Conservation (phyloP, 2,113 vertebrate genomes). For the Entelurus aequoreus region DNA sequence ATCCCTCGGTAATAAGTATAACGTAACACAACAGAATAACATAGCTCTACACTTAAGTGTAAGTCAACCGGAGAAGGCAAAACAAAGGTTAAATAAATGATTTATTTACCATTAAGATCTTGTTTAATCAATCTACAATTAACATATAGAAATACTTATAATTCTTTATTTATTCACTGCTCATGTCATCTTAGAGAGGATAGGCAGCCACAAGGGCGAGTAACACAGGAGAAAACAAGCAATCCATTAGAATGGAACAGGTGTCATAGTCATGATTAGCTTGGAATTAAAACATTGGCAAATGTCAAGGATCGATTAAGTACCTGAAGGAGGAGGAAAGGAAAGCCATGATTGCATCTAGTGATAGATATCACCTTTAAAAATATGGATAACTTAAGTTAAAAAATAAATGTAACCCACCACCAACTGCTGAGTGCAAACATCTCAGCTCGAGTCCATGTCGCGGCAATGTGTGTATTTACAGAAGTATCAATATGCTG, state of each 20-base stretch:
- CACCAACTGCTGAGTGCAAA: constrained; percentile 21
- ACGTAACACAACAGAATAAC: constrained; percentile 81
- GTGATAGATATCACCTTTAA: constrained; percentile 14
- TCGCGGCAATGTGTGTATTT: constrained; percentile 18
- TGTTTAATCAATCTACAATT: not conserved
- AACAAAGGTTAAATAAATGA: constrained; percentile 93
- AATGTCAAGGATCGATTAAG: constrained; percentile 28
- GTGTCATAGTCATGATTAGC: constrained; percentile 26
- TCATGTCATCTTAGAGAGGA: constrained; percentile 26
- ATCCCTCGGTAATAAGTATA: constrained; percentile 35
- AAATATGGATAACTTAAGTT: constrained; percentile 16
- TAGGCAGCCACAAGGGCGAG: constrained; percentile 3
- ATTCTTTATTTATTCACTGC: constrained; percentile 7
- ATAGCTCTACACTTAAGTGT: constrained; percentile 87
- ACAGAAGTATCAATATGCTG: constrained; percentile 13
- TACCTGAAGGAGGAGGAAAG: constrained; percentile 16
- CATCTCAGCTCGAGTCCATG: not conserved
- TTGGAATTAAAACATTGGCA: constrained; percentile 34
- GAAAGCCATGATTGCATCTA: constrained; percentile 25
- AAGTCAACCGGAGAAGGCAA: constrained; percentile 91
- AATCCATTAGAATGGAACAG: constrained; percentile 39
- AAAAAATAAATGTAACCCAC: constrained; percentile 46
- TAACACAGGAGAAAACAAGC: constrained; percentile 21
- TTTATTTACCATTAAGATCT: constrained; percentile 62
- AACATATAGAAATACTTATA: not conserved